Conservation (phyloP, 2,113 vertebrate species). For the Edolisoma coerulescens region DNA sequence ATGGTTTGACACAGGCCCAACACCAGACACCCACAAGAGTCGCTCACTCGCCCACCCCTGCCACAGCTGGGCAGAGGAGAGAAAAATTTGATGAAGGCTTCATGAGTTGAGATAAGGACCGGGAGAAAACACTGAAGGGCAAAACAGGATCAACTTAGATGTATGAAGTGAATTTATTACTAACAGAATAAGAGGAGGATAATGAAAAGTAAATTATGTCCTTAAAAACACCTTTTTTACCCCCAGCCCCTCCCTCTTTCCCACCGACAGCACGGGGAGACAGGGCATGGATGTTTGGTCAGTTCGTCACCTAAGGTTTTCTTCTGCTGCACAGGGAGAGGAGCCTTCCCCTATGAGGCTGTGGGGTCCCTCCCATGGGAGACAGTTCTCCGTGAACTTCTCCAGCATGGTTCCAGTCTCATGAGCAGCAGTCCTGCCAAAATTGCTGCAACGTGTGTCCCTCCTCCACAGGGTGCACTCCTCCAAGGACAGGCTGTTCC, state of each 20-base stretch:
- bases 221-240: background rate
- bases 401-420: fast-evolving
- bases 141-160: background rate
- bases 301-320: background rate
- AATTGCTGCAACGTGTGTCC: fast-evolving
- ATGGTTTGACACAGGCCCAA: background rate
- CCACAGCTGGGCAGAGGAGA: background rate
- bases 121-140: background rate
- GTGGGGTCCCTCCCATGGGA: fast-evolving
- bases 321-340: background rate
- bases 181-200: background rate
- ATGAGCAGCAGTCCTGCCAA: fast-evolving
- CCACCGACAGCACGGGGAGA: fast-evolving
- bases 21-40: fast-evolving
- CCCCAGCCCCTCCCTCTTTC: background rate
- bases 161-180: background rate
- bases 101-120: background rate
- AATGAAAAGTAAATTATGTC: background rate
- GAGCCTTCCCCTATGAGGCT: background rate
- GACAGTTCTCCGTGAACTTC: background rate
- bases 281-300: fast-evolving
- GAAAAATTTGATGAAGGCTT: background rate
- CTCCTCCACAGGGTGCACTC: fast-evolving
- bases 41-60: background rate
- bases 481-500: background rate